Evolutionary conservation across 2,888 invertebrate genomes (phyloP), one percentile per base, ranked within the genome.

Genomic region (Andrena camellia): DNA sequence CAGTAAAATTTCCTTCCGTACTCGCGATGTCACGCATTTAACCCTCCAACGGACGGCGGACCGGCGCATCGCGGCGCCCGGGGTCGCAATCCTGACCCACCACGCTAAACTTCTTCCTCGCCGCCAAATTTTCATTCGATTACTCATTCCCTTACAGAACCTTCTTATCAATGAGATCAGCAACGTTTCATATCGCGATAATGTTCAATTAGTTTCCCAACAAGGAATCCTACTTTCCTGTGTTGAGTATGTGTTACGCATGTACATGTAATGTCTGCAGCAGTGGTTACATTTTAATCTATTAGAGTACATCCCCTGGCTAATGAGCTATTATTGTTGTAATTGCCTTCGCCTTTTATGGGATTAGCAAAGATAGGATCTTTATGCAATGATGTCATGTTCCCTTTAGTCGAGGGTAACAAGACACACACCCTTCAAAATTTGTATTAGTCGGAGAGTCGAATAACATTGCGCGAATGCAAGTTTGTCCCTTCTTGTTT

Each of bases 11-110:
- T 62, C 57, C 68, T 77, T 60, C 63, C 23, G 64, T 77, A 64
- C 10, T 62, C n/a, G 31, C 60, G 29, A 57, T 85, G 73, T 71
- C 77, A 77, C 60, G 35, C 66, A 62, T 80, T 72, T 80, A 74
- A 81, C 42, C 42, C 31, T 20, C 48, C 17, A 23, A 66, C 57
- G 67, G 48, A 78, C 42, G 59, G 48, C 48, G 29, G 57, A 64
- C 67, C 70, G 59, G 59, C 70, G n/a, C 57, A 48, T 13, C 59
- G 60, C 31, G 17, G 13, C 20, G 8, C 42, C 35, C 23, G 35
- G 17, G 35, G 17, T 63, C 35, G 35, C 67, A 20, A 63, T 80
- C 80, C 71, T 20, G 29, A 69, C 42, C 42, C 42, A 10, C 42
- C 59, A 26, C 42, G 29, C 59, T 59, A 33, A 29, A 17, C 26